Base-by-base conservation (phyloP, 2,113 vertebrate species). In the Mustela nigripes region DNA sequence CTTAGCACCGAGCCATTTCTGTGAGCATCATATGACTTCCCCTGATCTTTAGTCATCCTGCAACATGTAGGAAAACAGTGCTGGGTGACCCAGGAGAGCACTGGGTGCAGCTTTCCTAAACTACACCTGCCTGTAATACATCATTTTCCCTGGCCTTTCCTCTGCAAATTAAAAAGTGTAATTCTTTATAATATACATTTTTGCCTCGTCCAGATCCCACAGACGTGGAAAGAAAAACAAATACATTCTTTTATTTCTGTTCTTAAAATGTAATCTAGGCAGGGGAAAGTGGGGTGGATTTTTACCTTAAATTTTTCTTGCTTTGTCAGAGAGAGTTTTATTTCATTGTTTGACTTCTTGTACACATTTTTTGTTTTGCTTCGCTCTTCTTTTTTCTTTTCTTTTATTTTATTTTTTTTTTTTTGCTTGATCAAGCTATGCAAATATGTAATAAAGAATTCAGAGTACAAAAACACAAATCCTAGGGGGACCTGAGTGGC, bases 1-100 rank as follows among this genome's bases (percentile, higher is more conserved):
- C 56, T 96, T 74, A 95, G 73, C 74, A 56, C 76, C 89, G 31
- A 90, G 90, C n/a, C 83, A 78, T 95, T 42, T 71, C 89, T 96
- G n/a, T 74, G 87, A 95, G 87, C 1, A 65, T 96, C 95, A 88
- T 67, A 88, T 81, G 97, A 94, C 69, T 84, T 93, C 92, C 84
- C 15, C 24, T 95, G 90, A 97, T 87, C 21, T 81, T 93, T 62
- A 94, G 19, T 96, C 84, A 97, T 39, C 56, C 31, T 18, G 50
- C 26, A n/a, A 14, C 39, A 53, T 11, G 21, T 5, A 53, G 7
- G 26, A 5, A 2, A 81, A 12, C 33, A 60, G 39, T 15, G 7
- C 18, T 12, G 31, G 73, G 28, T 5, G 80, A 95, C 39, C 21
- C 73, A 74, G 42, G 22, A 19, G 11, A 62, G 24, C 7, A 33